A percentile compares a stretch with the other conserved stretches of the same genome.
phyloP scores from a whole-genome alignment of 2,113 vertebrate genomes.

The Petrocephalus zakoni region DNA sequence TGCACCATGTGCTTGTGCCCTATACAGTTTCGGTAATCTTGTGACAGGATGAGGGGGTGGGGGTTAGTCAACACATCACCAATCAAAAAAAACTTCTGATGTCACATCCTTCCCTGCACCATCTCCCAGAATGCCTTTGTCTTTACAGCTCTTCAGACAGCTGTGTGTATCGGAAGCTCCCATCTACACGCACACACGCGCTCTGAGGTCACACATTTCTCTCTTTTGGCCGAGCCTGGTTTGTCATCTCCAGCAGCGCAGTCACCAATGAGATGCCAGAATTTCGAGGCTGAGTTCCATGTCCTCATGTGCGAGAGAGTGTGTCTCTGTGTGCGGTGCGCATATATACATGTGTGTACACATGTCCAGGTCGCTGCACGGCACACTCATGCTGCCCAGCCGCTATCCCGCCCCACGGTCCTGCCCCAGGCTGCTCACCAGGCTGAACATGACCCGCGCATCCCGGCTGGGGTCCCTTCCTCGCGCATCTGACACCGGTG shows the following conservation, averaged over 20 bases:
- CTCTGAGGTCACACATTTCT: background rate
- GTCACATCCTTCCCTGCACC: background rate
- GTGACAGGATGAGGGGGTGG: background rate
- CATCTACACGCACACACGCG: background rate
- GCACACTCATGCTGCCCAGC: background rate
- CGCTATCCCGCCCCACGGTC: background rate
- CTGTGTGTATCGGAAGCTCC: background rate
- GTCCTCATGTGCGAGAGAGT: background rate
- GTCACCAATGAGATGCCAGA: background rate
- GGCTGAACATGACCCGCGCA: background rate
- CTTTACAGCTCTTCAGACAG: background rate
- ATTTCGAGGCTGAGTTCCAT: background rate
- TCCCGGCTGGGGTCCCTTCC: slow-evolving; percentile 38
- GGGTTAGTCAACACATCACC: background rate
- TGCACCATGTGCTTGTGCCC: no score
- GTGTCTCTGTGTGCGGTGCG: background rate
- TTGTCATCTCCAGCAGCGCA: background rate
- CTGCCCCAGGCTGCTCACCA: background rate
- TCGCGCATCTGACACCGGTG: slow-evolving; percentile 62
- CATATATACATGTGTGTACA: background rate
- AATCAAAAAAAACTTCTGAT: background rate
- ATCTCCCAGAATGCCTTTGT: background rate
- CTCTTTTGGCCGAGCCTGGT: background rate
- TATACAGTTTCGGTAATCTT: no score
- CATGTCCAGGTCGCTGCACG: background rate